Evolutionary conservation across 2,888 invertebrate genomes (phyloP).

Genomic region (Metacarcinus magister): DNA sequence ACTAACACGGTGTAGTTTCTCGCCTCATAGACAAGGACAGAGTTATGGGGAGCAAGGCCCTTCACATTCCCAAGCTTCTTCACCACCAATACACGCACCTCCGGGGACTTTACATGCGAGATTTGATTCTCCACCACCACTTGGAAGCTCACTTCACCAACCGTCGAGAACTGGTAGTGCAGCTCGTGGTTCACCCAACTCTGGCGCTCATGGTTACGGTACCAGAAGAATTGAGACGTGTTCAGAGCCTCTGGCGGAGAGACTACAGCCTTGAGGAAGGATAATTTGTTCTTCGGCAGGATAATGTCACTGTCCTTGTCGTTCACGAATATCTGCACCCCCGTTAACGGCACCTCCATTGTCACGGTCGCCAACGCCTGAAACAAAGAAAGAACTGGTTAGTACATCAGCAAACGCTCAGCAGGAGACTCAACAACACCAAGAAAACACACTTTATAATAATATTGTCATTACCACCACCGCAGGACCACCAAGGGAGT

Average conservation of each 20-base stretch:
- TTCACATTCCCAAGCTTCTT: slow-evolving; percentile 57
- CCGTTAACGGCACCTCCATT: slow-evolving; percentile 27
- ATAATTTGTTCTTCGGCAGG: slow-evolving; percentile 22
- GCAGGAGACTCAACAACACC: too few species aligned
- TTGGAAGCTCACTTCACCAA: background rate
- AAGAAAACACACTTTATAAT: background rate
- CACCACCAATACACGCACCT: slow-evolving; percentile 62
- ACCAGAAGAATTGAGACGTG: slow-evolving; percentile 29
- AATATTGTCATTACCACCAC: background rate
- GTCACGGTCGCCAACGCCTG: background rate
- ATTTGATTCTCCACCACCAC: slow-evolving; percentile 30
- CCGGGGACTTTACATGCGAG: slow-evolving; percentile 26
- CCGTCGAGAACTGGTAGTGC: background rate
- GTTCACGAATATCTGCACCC: slow-evolving; percentile 43
- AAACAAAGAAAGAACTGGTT: background rate
- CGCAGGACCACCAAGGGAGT: background rate
- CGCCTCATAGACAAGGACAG: slow-evolving; percentile 34
- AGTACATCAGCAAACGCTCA: background rate
- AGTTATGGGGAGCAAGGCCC: slow-evolving; percentile 60
- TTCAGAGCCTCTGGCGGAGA: slow-evolving; percentile 5
- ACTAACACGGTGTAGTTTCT: slow-evolving; percentile 62
- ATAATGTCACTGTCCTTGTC: slow-evolving; percentile 14
- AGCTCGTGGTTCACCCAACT: background rate
- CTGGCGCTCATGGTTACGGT: background rate
- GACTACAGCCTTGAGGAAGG: slow-evolving; percentile 28